Evolutionary conservation across 2,113 vertebrate species (phyloP).

Genomic region (Tonatia bakeri): DNA sequence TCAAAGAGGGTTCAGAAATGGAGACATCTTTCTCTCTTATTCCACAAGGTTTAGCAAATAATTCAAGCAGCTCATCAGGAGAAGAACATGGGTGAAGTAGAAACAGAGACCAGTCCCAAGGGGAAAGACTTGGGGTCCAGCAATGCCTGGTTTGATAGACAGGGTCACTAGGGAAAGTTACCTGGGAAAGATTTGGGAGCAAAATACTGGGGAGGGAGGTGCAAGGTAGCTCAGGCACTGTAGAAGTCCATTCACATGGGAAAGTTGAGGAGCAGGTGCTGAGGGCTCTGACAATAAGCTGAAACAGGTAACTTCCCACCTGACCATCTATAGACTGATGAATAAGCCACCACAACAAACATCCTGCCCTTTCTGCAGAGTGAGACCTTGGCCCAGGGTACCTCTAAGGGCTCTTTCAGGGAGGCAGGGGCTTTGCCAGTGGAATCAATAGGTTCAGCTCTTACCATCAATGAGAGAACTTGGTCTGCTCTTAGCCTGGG

Average conservation of each 20-base stretch:
- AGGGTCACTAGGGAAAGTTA: not conserved
- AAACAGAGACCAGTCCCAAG: not conserved
- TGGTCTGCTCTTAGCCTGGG: not conserved
- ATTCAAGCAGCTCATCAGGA: not conserved
- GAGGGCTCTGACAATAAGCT: not conserved
- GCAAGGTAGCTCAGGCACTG: not conserved
- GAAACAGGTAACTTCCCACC: not conserved
- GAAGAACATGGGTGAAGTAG: not conserved
- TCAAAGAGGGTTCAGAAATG: not conserved
- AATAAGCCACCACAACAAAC: not conserved
- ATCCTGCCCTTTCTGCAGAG: not conserved
- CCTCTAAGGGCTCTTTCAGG: not conserved
- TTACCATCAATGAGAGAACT: not conserved
- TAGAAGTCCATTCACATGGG: not conserved
- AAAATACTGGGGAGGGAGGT: not conserved
- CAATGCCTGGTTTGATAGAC: not conserved
- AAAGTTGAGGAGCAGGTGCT: too few species aligned
- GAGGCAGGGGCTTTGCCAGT: not conserved
- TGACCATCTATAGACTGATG: not conserved
- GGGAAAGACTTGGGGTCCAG: not conserved
- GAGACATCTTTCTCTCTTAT: not conserved
- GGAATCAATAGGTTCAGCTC: not conserved
- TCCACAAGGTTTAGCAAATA: not conserved
- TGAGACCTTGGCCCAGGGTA: not conserved
- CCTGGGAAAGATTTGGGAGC: not conserved